Evolutionary conservation across 2,888 invertebrate species (phyloP).

Genomic region (Macrophya annulata): DNA sequence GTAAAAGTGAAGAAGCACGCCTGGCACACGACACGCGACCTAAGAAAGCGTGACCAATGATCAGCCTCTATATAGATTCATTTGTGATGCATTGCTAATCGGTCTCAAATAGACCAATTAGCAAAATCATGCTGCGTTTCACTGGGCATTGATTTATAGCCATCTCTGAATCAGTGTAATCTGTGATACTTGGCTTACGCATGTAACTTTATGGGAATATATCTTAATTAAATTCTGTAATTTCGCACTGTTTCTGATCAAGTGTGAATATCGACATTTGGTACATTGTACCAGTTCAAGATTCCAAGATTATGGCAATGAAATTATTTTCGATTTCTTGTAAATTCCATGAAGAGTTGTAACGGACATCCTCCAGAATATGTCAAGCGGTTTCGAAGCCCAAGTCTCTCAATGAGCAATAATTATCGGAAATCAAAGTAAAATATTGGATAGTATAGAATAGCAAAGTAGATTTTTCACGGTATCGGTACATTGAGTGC

Average conservation of each 20-base stretch:
- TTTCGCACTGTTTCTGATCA: neutral
- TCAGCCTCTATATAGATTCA: neutral
- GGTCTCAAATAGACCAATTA: slow-evolving; percentile 3
- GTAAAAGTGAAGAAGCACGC: slow-evolving; percentile 20
- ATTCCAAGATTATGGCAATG: neutral
- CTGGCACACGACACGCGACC: slow-evolving; percentile 46
- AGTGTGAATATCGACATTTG: neutral
- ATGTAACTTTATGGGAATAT: neutral
- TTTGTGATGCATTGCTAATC: neutral
- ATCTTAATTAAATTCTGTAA: neutral
- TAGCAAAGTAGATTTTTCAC: neutral
- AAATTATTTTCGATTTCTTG: neutral
- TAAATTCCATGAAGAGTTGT: neutral
- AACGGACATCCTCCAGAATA: neutral
- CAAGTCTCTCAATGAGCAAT: neutral
- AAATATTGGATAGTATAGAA: neutral
- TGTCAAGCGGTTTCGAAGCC: neutral
- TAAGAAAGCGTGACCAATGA: slow-evolving; percentile 36
- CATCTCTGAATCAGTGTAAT: neutral
- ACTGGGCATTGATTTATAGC: slow-evolving; percentile 27
- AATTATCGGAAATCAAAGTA: neutral
- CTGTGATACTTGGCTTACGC: neutral
- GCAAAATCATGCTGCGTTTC: neutral
- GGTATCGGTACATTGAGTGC: neutral
- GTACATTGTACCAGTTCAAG: neutral